Evolutionary conservation across 2,113 vertebrate species (phyloP).

Genomic region (Promerops cafer): DNA sequence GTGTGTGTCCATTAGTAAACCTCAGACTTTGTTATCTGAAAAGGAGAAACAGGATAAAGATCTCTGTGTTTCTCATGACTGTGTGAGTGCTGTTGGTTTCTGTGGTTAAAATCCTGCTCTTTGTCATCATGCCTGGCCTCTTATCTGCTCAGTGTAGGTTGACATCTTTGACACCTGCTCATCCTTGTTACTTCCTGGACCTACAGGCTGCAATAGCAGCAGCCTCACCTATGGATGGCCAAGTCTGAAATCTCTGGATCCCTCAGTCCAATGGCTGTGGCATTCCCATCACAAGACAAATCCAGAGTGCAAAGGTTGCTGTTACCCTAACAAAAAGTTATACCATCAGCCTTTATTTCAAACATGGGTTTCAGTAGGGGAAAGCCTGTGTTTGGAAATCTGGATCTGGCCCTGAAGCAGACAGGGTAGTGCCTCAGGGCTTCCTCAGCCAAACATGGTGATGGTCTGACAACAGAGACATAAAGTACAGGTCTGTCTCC

Average conservation of each 20-base stretch:
- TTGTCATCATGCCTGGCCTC: background rate
- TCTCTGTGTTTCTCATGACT: background rate
- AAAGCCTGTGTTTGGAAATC: background rate
- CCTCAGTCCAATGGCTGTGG: fast-evolving
- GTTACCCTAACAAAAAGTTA: background rate
- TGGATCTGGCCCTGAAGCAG: background rate
- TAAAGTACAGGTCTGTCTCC: background rate
- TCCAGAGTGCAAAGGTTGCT: background rate
- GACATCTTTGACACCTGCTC: background rate
- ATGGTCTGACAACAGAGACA: background rate
- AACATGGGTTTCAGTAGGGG: background rate
- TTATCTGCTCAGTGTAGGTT: background rate
- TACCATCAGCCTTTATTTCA: background rate
- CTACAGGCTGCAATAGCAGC: background rate
- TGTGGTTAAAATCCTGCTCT: background rate
- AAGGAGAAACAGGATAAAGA: background rate
- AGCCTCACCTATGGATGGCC: background rate
- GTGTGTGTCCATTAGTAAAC: background rate
- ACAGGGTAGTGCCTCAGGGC: background rate
- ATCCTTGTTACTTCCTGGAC: background rate
- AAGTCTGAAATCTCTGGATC: background rate
- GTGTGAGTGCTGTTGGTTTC: background rate
- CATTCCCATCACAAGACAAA: background rate
- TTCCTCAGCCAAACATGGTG: fast-evolving
- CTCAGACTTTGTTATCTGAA: background rate